phyloP scores from a whole-genome alignment of 2,888 invertebrate genomes.

The Aphidoletes aphidimyza region DNA sequence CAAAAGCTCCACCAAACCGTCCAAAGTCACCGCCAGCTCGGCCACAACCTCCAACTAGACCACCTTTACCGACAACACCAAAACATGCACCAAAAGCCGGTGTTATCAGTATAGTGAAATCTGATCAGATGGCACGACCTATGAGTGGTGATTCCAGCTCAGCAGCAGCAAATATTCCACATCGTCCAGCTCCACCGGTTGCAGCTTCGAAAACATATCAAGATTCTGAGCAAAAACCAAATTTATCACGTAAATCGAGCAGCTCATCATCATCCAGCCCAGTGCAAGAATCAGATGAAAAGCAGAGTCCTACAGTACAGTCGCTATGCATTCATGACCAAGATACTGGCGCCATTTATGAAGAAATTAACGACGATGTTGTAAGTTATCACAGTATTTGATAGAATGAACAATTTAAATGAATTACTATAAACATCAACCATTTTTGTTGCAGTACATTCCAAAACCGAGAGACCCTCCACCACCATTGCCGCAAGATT shows the following conservation, averaged over 20 bases:
- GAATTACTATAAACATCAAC: not conserved
- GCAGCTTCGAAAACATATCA: not conserved
- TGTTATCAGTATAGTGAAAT: conserved; percentile 68
- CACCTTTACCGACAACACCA: conserved; percentile 69
- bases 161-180: conserved; percentile 59
- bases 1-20: conserved; percentile 68
- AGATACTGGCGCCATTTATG: conserved; percentile 67
- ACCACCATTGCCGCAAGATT: conserved; percentile 71
- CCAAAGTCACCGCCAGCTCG: conserved; percentile 63
- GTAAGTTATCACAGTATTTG: conserved; percentile 62
- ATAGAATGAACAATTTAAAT: not conserved
- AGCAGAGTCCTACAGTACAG: conserved; percentile 53
- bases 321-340: conserved; percentile 59
- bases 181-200: conserved; percentile 59
- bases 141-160: conserved; percentile 57
- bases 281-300: conserved; percentile 1
- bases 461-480: conserved; percentile 70
- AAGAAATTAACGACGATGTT: conserved; percentile 69
- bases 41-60: conserved; percentile 68
- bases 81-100: conserved; percentile 67
- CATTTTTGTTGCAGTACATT: conserved; percentile 52
- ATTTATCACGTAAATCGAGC: not conserved
- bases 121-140: conserved; percentile 60
- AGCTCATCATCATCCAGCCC: conserved; percentile 37
- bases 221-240: not conserved